Percentiles rank a stretch among this genome's conserved stretches.
phyloP scores from a whole-genome alignment of 2,113 vertebrate genomes.

The Ranitomeya imitator region DNA sequence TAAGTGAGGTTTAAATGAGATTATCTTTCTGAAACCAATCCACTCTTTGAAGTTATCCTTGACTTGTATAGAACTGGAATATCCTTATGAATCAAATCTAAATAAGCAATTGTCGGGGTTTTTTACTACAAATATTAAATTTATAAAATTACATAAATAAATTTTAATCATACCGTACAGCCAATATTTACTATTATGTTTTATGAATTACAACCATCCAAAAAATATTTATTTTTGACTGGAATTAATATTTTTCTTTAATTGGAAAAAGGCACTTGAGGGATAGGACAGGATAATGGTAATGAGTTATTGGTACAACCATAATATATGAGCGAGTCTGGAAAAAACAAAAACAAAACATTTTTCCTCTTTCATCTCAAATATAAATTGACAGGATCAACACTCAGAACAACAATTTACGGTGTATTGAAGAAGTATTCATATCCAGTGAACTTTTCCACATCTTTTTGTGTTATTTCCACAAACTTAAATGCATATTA shows the following conservation, averaged over 20 bases:
- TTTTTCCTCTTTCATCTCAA: no score
- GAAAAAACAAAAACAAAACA: no score
- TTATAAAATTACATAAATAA: not conserved
- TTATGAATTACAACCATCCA: not conserved
- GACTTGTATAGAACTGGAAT: not conserved
- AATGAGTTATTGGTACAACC: no score
- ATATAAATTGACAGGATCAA: no score
- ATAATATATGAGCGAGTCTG: no score
- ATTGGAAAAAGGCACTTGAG: no score
- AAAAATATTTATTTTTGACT: not conserved
- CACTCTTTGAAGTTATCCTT: conserved; percentile 22
- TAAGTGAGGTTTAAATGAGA: conserved; percentile 18
- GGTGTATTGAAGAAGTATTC: no score
- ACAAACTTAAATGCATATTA: no score
- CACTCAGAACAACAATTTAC: no score
- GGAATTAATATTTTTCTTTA: not conserved
- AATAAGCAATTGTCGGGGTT: not conserved
- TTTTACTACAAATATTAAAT: not conserved
- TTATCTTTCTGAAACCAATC: conserved; percentile 14
- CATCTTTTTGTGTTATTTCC: no score
- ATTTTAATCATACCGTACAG: not conserved
- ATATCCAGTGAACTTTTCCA: no score
- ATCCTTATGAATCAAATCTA: conserved; percentile 3
- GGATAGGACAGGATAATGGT: no score
- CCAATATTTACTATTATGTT: not conserved